Evolutionary conservation across 2,888 invertebrate genomes (phyloP).

Genomic region (Agapostemon virescens): DNA sequence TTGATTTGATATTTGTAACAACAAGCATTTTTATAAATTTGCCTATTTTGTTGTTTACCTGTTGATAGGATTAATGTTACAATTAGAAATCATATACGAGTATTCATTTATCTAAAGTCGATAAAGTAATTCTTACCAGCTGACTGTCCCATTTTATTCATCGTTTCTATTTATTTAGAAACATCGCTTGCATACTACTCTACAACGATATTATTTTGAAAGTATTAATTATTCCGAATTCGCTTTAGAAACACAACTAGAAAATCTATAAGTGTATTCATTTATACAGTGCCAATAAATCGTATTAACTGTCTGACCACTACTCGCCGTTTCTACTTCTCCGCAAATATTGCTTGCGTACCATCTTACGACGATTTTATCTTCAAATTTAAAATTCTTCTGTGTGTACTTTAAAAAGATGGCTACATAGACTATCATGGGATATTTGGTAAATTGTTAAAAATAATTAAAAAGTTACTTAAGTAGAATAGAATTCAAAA

Average conservation of each 20-base stretch:
- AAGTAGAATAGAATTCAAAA: neutral
- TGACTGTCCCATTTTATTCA: neutral
- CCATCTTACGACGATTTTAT: neutral
- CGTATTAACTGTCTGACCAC: neutral
- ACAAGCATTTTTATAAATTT: neutral
- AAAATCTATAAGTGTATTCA: neutral
- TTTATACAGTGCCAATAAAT: neutral
- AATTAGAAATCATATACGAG: neutral
- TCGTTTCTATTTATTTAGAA: neutral
- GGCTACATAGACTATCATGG: neutral
- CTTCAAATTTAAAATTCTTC: neutral
- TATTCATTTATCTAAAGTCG: no score
- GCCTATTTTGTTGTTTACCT: no score
- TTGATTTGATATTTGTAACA: neutral
- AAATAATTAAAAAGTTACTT: neutral
- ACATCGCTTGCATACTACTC: neutral
- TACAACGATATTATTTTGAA: neutral
- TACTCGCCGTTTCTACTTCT: neutral
- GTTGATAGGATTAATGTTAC: neutral
- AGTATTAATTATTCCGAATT: neutral
- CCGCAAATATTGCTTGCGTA: neutral
- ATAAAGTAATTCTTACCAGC: neutral
- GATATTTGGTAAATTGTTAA: neutral
- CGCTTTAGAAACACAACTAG: neutral
- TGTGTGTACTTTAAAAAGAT: neutral